Base-by-base conservation (phyloP, 2,888 invertebrate species). In the Melieria picta region DNA sequence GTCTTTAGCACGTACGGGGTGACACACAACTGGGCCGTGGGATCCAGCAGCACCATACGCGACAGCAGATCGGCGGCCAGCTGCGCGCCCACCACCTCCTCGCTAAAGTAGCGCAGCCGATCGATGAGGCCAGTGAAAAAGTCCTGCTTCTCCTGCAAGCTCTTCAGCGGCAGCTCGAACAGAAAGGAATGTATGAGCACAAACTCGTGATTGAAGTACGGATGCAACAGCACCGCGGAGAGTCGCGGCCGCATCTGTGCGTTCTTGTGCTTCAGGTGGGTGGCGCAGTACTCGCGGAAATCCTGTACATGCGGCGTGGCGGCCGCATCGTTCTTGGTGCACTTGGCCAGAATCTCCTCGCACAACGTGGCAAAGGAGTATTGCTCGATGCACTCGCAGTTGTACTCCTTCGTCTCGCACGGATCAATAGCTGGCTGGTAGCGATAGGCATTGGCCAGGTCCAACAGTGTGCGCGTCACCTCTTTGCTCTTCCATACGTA, bases 171-270 rank as follows among this genome's bases (percentile, higher is more conserved):
- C 67, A 97, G 87, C 83, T 94, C 94, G 78, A 91, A 91, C 0
- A 97, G 88, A 87, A 96, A 96, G 75, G 93, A 92, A 83, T 95
- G 92, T 77, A 96, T 93, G 42, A 90, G 88, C 74, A 96, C 92
- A 83, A 96, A 96, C 80, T 95, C 94, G 82, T 95, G 94, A 79
- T 93, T 94, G 82, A 94, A 96, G 86, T 94, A 94, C 61, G 90
- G 90, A 86, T 95, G 94, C 66, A 90, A 86, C 4, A 94, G 86
- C 47, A 94, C 87, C 42, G 90, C 89, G 7, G 90, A 89, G 48
- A 96, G 88, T 74, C 89, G 90, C 4, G 94, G 93, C 69, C 95
- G 89, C 77, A 90, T 86, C 52, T 88, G 85, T 7, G 92, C 89
- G 78, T 92, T 91, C 67, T 88, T 83, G 81, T 92, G 91, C 81